Base-by-base conservation (phyloP, 2,797 vertebrate species). In the Pseudochromis fuscus region DNA sequence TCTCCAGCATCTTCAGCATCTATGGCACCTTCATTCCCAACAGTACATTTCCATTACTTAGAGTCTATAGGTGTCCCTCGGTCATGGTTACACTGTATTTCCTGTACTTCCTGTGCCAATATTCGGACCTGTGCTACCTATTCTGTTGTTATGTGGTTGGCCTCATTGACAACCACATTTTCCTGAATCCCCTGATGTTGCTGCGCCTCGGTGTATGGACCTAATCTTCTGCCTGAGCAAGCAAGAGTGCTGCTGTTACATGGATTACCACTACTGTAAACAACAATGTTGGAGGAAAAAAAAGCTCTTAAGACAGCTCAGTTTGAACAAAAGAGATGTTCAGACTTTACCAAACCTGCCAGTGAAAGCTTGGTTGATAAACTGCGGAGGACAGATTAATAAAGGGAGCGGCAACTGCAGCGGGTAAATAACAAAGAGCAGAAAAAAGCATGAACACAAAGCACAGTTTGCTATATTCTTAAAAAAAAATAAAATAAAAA, bases 221-320 rank as follows among this genome's bases (percentile, higher is more conserved):
- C 21, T 33, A 21, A 46, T 55, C 24, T 72, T 64, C 35, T 55
- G 53, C 49, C n/a, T 31, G 35, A 55, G 53, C 48, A 68, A 50
- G n/a, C 16, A 44, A 3, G 28, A 55, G 24, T 1, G 18, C 57
- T 23, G 35, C 52, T 70, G 24, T 61, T 61, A 44, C 37, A 59
- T 45, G 21, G 72, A 70, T 57, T 55, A 66, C 16, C 1, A 25
- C 9, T 33, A 11, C 56, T 35, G 21, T 3, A 52, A 61, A 70
- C 33, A 57, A 46, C 19, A 38, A 18, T 27, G 24, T 25, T 40
- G 37, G n/a, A n/a, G n/a, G n/a, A 49, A 70, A 7, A 63, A 61
- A 63, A 40, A 35, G 35, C 8, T 35, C 48, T 38, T 25, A 37
- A 61, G 23, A 37, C 42, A 44, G 42, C 35, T 60, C 23, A 18